Percentiles rank a stretch among this genome's conserved stretches.
phyloP scores from a whole-genome alignment of 2,113 vertebrate species.

The Python bivittatus region DNA sequence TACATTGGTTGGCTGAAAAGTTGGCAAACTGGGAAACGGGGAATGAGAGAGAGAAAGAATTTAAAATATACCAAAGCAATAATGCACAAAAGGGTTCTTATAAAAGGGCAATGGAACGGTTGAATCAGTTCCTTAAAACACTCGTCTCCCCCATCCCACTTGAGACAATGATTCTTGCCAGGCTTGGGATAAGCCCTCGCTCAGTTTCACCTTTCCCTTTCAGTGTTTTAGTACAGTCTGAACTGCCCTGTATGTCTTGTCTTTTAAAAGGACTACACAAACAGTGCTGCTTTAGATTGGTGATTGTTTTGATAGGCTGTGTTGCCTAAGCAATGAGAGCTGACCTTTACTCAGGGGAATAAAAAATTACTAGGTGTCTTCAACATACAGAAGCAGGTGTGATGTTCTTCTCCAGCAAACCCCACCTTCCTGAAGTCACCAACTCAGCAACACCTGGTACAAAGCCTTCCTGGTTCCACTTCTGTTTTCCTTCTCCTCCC shows the following conservation, averaged over 20 bases:
- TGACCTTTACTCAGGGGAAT: slow-evolving; percentile 18
- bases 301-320: not conserved
- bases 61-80: not conserved
- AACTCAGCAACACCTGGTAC: not conserved
- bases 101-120: not conserved
- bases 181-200: not conserved
- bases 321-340: not conserved
- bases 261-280: not conserved
- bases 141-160: not conserved
- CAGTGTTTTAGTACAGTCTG: not conserved
- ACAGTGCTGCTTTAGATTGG: too few relatives aligned
- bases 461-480: slow-evolving; percentile 11
- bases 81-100: not conserved
- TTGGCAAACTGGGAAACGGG: not conserved
- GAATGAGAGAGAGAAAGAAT: not conserved
- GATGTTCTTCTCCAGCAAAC: not conserved
- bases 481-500: not conserved
- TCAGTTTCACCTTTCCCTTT: not conserved
- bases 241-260: too few relatives aligned
- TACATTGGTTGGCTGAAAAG: not conserved
- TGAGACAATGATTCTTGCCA: not conserved
- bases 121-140: not conserved
- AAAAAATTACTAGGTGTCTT: not conserved
- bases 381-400: not conserved
- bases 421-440: not conserved